phyloP scores from a whole-genome alignment of 2,113 vertebrate species.

The Cygnus atratus region DNA sequence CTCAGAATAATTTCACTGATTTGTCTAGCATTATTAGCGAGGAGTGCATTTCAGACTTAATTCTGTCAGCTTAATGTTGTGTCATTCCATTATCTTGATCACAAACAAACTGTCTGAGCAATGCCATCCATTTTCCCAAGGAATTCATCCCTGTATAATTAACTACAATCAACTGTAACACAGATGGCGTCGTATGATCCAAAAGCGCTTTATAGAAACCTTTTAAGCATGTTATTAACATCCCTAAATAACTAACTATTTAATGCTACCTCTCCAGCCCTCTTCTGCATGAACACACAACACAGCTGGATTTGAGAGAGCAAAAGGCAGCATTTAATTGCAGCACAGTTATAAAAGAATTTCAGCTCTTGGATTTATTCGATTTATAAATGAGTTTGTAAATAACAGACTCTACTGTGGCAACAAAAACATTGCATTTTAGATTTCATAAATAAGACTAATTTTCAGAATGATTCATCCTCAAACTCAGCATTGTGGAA shows the following conservation, averaged over 20 bases:
- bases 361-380: conserved; percentile 7
- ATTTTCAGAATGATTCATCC: conserved; percentile 4
- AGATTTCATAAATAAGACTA: neutral
- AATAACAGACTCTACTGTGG: conserved; percentile 19
- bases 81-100: neutral
- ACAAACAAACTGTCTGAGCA: conserved; percentile 10
- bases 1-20: neutral
- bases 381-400: conserved; percentile 36
- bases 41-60: neutral
- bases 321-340: conserved; percentile 6
- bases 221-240: conserved; percentile 53
- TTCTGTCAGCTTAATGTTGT: neutral
- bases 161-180: conserved; percentile 53
- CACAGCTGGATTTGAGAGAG: conserved; percentile 56
- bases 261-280: conserved; percentile 13
- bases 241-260: conserved; percentile 44
- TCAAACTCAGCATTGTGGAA: neutral
- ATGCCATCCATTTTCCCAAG: neutral
- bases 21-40: neutral
- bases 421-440: neutral
- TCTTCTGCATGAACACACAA: conserved; percentile 27
- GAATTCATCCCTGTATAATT: conserved; percentile 45
- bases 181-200: conserved; percentile 49
- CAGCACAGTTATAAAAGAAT: neutral
- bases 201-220: conserved; percentile 15